These are phyloP conservation scores for Dicrostonyx torquatus DNA, from an alignment of 2,797 vertebrate species.

Conservation along the genomic window DNA sequence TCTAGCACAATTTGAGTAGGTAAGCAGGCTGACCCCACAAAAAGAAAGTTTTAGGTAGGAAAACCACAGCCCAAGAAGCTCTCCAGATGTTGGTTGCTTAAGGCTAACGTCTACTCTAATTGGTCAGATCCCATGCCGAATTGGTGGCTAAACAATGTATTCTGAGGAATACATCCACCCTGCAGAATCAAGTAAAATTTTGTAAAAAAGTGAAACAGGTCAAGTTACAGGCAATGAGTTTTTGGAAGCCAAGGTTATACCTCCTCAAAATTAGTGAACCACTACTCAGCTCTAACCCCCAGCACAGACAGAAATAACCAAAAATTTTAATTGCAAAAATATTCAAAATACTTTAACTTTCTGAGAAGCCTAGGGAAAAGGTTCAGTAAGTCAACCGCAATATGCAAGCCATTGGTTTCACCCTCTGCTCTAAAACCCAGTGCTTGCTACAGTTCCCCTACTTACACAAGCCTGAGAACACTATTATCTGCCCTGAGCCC, in stretches of 20 bases:
- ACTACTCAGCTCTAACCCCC: not conserved
- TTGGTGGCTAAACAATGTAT: not conserved
- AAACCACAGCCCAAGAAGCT: not conserved
- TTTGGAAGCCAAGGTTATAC: not conserved
- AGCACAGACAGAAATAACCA: not conserved
- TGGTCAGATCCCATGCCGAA: not conserved
- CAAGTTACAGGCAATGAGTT: not conserved
- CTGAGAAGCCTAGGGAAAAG: not conserved
- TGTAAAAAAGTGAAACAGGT: not conserved
- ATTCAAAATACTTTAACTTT: not conserved
- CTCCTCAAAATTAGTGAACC: not conserved
- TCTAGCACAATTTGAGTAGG: not conserved
- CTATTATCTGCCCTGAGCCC: not conserved
- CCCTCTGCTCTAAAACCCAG: not conserved
- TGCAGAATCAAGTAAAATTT: not conserved
- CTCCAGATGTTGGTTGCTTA: not conserved
- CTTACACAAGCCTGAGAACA: not conserved
- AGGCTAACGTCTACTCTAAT: not conserved
- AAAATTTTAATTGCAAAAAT: not conserved
- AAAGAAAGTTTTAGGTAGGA: not conserved
- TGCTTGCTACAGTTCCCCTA: not conserved
- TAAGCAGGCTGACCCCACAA: not conserved
- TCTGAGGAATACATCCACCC: not conserved
- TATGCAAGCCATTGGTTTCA: not conserved
- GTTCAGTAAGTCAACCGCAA: not conserved